Percentiles rank a stretch among this genome's conserved stretches.
Evolutionary conservation across 2,113 vertebrate species (phyloP).

Genomic region (Scolopax mira): DNA sequence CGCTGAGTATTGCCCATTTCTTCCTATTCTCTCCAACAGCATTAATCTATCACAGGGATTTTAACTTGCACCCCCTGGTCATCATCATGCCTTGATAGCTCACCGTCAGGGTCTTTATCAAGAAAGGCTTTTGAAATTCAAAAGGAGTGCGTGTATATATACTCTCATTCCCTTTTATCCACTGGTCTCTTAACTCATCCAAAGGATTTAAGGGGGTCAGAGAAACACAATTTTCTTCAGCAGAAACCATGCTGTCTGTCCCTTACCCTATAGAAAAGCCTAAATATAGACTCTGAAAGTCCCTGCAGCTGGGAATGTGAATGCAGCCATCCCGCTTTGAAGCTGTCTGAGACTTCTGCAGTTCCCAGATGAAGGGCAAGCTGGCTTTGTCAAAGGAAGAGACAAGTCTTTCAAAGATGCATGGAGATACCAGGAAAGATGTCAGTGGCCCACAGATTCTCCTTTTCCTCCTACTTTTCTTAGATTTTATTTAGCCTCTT

Average conservation of each 20-base stretch:
- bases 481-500: background rate
- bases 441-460: background rate
- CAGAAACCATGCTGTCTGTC: slow-evolving; percentile 25
- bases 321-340: slow-evolving; percentile 41
- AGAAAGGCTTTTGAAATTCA: slow-evolving; percentile 47
- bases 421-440: slow-evolving; percentile 5
- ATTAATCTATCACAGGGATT: slow-evolving; percentile 39
- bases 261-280: slow-evolving; percentile 50
- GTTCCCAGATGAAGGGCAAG: slow-evolving; percentile 40
- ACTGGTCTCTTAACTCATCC: slow-evolving; percentile 51
- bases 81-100: slow-evolving; percentile 17
- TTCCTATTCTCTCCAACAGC: slow-evolving; percentile 14
- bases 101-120: slow-evolving; percentile 36
- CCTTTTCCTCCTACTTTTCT: background rate
- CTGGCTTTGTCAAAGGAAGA: slow-evolving; percentile 8
- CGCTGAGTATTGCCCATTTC: background rate
- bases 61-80: slow-evolving; percentile 43
- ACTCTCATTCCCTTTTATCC: slow-evolving; percentile 56
- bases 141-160: slow-evolving; percentile 9
- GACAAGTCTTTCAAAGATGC: slow-evolving; percentile 24
- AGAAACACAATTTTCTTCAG: slow-evolving; percentile 29
- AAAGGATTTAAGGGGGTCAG: slow-evolving; percentile 44
- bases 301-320: background rate
- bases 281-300: slow-evolving; percentile 57
- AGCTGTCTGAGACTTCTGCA: slow-evolving; percentile 8